Percentiles rank a stretch among this genome's conserved stretches.
Evolutionary conservation across 23 tunicate genomes (phyloP).

Genomic region (Aplidium turbinatum): DNA sequence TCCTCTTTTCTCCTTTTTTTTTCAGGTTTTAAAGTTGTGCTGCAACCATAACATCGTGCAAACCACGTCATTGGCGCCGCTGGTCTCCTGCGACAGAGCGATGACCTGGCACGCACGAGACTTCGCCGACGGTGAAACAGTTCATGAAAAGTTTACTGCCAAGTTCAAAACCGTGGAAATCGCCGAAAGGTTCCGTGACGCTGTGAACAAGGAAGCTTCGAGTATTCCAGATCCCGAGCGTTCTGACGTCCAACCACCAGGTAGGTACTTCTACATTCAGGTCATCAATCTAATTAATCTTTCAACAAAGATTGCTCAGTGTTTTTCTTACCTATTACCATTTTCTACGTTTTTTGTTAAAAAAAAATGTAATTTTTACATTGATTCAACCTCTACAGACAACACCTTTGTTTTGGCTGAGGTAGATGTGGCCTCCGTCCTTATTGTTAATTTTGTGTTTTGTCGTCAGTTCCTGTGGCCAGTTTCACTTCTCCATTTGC

Average conservation of each 20-base stretch:
- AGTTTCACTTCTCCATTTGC: too few relatives aligned
- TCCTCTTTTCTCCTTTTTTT: background rate
- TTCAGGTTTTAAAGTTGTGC: constrained; percentile 79
- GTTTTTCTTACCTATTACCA: too few relatives aligned
- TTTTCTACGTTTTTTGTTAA: background rate
- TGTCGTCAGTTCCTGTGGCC: too few relatives aligned
- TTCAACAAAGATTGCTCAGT: too few relatives aligned
- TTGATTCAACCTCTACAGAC: too few relatives aligned
- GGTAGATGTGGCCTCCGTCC: too few relatives aligned
- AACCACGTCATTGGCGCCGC: constrained; percentile 26
- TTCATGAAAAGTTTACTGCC: constrained; percentile 73
- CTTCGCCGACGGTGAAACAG: constrained; percentile 75
- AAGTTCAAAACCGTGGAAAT: constrained; percentile 71
- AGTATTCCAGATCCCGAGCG: background rate
- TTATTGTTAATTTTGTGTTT: too few relatives aligned
- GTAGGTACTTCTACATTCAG: too few relatives aligned
- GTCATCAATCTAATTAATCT: too few relatives aligned
- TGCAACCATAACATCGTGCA: constrained; percentile 73
- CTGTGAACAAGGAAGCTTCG: constrained; percentile 38
- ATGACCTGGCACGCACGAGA: constrained; percentile 88
- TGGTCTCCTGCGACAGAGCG: constrained; percentile 64
- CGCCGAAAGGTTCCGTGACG: constrained; percentile 60
- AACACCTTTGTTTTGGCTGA: background rate
- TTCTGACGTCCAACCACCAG: too few relatives aligned
- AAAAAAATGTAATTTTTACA: too few relatives aligned